Percentiles rank a stretch among this genome's conserved stretches.
These are phyloP conservation scores for Malachius bipustulatus DNA, from an alignment of 2,888 invertebrate species.

Conservation along the genomic window DNA sequence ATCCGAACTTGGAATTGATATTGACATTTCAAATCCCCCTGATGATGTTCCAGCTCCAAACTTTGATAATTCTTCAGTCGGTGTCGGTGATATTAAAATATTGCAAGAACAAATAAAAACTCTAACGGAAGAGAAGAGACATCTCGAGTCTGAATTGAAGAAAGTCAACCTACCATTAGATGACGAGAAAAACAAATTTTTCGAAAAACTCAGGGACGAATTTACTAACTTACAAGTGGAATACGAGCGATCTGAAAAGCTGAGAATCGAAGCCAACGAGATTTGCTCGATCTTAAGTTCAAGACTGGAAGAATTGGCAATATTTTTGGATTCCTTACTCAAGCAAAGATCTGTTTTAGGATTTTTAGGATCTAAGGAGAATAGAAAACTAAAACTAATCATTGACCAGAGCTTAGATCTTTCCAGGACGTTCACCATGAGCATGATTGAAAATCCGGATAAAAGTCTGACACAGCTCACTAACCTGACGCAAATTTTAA, in stretches of 20 bases:
- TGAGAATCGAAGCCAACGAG: constrained; percentile 34
- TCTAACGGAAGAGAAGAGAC: constrained; percentile 27
- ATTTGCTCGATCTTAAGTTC: constrained; percentile 42
- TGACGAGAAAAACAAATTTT: constrained; percentile 8
- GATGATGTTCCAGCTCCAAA: constrained; percentile 7
- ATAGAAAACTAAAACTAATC: constrained; percentile 42
- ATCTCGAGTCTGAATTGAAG: constrained; percentile 21
- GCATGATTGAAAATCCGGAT: constrained; percentile 36
- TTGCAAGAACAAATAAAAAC: constrained; percentile 27
- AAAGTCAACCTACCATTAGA: constrained; percentile 9
- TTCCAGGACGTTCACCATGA: constrained; percentile 39
- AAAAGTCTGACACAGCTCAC: constrained; percentile 40
- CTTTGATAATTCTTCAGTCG: too few species aligned
- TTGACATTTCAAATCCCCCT: constrained; percentile 12
- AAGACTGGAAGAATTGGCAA: constrained; percentile 52
- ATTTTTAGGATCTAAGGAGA: constrained; percentile 40
- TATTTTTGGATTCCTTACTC: constrained; percentile 51
- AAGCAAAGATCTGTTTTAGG: constrained; percentile 48
- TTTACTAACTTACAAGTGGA: constrained; percentile 28
- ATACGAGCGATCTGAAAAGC: constrained; percentile 31
- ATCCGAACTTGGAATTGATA: constrained; percentile 24
- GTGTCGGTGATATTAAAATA: constrained; percentile 19
- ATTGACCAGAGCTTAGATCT: constrained; percentile 44
- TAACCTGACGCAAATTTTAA: constrained; percentile 38
- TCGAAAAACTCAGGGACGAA: constrained; percentile 30